Base-by-base conservation (phyloP, 2,888 invertebrate species). In the Blera fallax region DNA sequence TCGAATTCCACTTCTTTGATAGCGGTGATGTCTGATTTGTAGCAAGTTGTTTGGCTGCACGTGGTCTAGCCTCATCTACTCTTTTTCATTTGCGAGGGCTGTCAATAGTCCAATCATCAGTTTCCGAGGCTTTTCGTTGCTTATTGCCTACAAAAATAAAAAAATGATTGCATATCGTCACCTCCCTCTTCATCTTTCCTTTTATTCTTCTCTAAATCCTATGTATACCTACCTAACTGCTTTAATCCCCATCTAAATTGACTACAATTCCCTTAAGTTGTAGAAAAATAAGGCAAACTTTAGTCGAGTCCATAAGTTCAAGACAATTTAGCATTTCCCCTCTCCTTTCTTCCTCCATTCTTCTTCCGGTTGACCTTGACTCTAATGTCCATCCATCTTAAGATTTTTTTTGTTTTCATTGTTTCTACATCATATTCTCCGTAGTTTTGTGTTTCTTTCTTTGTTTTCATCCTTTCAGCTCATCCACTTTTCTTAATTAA, bases 401-500 rank as follows among this genome's bases (percentile, higher is more conserved):
- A 29, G 43, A 62, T 40, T 43, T 40, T 6, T 27, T 50, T 40
- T 6, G 16, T 50, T 29, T 18, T 6, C 18, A 24, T 16, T 62
- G 37, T 14, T 45, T 8, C 40, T 73, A 43, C 11, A 4, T 54
- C 34, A 34, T 21, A 21, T 24, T 50, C 50, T 2, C 8, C 18
- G 27, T 52, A 10, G 14, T 21, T 50, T 14, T 52, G 1, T 27
- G 1, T 18, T 40, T 32, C 2, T 14, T 3, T 40, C 3, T 21
- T 18, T n/a, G n/a, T n/a, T n/a, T n/a, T n/a, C n/a, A n/a, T 8
- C n/a, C 3, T 8, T 29, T 27, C 6, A 16, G 16, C 43, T 65
- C 64, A 60, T 80, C 43, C 73, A 80, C 73, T 79, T 43, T 79
- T 73, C 73, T 73, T 80, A 80, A 80, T 80, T 80, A 80, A 80